Base-by-base conservation (phyloP, 1,140 invertebrate species). In the Pachypeltis micranthus region DNA sequence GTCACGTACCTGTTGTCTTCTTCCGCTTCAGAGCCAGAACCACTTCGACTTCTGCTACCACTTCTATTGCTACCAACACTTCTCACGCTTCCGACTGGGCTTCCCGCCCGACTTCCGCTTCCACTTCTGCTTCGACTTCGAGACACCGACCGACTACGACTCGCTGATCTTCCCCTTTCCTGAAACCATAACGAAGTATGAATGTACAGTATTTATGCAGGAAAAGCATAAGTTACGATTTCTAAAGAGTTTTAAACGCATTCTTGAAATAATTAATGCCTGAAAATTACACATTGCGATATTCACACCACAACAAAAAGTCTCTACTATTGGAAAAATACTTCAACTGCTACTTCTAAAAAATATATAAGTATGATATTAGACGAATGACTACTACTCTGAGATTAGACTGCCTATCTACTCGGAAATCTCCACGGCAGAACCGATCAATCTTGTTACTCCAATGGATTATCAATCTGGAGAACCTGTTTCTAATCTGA, bases 1-100 rank as follows among this genome's bases (percentile, higher is more conserved):
- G n/a, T n/a, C n/a, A n/a, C n/a, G 21, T 26, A 65, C 63, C 59
- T 61, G 25, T 69, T 64, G 61, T 64, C 65, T 57, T 67, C 66
- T 63, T 68, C 64, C 25, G 64, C 65, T 63, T 70, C 69, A 14
- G 68, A 69, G 2, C 63, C 69, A 64, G 62, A 65, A 1, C 63
- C 64, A 10, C 66, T 66, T 62, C 63, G 39, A 25, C 69, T 70
- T 47, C 67, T 39, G 56, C 67, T 70, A 0, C 29, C 63, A 63
- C 66, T 67, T 29, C 59, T 39, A 39, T 64, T 67, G 4, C 58
- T 25, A 24, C 61, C 61, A 3, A 64, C 34, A 47, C 66, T 67
- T 39, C 34, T 7, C n/a, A 39, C 34, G n/a, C 34, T 39, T 4
- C 23, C 23, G 59, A 51, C 61, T 10, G 59, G 28, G 25, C 64